Evolutionary conservation across 2,888 invertebrate genomes (phyloP).

Genomic region (Drosophila flavopinicola): DNA sequence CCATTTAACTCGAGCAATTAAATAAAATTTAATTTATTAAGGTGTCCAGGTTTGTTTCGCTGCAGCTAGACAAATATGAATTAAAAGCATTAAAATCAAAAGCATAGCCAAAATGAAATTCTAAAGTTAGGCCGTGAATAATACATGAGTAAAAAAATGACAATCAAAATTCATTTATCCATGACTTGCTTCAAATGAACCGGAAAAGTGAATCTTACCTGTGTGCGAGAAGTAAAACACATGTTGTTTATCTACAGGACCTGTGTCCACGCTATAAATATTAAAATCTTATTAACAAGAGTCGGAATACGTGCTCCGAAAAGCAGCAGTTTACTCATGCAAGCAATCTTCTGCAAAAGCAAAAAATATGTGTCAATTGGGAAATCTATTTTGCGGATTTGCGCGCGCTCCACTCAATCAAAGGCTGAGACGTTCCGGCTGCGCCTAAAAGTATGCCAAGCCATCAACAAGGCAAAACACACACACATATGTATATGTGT

Average conservation of each 20-base stretch:
- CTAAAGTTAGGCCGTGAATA: constrained; percentile 12
- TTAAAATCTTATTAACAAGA: constrained; percentile 69
- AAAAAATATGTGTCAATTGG: constrained; percentile 78
- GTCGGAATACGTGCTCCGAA: constrained; percentile 31
- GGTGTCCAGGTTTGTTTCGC: constrained; percentile 28
- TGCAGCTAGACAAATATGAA: constrained; percentile 39
- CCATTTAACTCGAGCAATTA: constrained; percentile 54
- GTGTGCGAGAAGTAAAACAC: constrained; percentile 2
- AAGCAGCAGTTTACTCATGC: constrained; percentile 34
- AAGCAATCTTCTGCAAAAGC: constrained; percentile 34
- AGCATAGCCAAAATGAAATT: constrained; percentile 13
- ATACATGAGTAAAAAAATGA: constrained; percentile 8
- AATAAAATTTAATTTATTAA: constrained; percentile 66
- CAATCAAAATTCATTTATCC: constrained; percentile 12
- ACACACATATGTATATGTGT: constrained; percentile 14
- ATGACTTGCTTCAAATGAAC: constrained; percentile 1
- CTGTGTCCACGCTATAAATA: constrained; percentile 57
- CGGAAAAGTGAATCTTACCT: neutral
- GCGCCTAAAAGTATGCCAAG: constrained; percentile 69
- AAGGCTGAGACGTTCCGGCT: constrained; percentile 55
- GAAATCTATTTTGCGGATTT: constrained; percentile 81
- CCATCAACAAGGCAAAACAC: constrained; percentile 7
- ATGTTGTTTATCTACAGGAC: constrained; percentile 14
- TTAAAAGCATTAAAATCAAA: constrained; percentile 21
- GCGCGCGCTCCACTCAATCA: constrained; percentile 74